A percentile compares a stretch with the other conserved stretches of the same genome.
phyloP scores from a whole-genome alignment of 2,888 invertebrate species.

The Philaethria dido region DNA sequence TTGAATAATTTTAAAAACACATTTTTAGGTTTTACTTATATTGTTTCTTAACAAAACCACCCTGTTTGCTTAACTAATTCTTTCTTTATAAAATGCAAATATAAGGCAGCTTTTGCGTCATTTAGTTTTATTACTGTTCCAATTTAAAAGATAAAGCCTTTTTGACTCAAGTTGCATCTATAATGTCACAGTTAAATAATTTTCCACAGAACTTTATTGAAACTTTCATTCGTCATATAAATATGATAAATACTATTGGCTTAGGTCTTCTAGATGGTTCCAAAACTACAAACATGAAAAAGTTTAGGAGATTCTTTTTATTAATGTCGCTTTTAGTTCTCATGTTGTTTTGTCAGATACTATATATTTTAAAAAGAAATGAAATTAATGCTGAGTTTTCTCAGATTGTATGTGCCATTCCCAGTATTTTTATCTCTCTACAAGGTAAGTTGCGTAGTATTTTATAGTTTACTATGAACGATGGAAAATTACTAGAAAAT shows the following conservation, averaged over 20 bases:
- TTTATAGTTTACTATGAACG: too few species aligned
- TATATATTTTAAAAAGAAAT: constrained; percentile 9
- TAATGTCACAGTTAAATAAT: constrained; percentile 5
- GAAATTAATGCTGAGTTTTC: constrained; percentile 3
- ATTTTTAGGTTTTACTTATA: too few species aligned
- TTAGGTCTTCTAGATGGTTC: constrained; percentile 11
- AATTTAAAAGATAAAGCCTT: not conserved
- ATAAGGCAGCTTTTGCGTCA: not conserved
- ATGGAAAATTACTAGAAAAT: too few species aligned
- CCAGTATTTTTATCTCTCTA: constrained; percentile 2
- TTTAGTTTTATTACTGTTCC: not conserved
- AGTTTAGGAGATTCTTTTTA: constrained; percentile 3
- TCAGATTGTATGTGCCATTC: constrained; percentile 9
- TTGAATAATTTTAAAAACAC: too few species aligned
- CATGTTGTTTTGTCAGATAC: constrained; percentile 2
- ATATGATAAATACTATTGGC: constrained; percentile 11
- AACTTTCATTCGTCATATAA: constrained; percentile 4
- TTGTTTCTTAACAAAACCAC: not conserved
- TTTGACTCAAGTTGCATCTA: not conserved
- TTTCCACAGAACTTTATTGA: constrained; percentile 1
- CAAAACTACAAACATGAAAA: not conserved
- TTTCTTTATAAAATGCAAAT: not conserved
- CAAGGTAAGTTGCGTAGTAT: constrained; percentile 1
- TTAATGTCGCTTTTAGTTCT: not conserved
- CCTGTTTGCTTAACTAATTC: not conserved